Percentiles rank a stretch among this genome's conserved stretches.
phyloP scores from a whole-genome alignment of 1,140 invertebrate species.

The Araneus ventricosus region DNA sequence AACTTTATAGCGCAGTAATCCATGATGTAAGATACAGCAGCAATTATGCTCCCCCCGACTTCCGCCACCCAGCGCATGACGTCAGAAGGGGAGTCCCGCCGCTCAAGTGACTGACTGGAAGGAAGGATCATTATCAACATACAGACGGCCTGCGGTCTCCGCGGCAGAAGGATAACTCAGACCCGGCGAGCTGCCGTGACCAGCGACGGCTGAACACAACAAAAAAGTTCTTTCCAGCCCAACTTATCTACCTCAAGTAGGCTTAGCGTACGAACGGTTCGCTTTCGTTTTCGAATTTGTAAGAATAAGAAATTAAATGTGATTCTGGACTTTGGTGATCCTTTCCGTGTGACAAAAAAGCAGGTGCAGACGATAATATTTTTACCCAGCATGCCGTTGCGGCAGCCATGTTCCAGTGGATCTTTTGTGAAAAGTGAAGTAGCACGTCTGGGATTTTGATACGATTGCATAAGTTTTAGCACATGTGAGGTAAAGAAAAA shows the following conservation, averaged over 20 bases:
- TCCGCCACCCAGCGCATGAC: conserved; percentile 58
- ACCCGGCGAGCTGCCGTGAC: conserved; percentile 50
- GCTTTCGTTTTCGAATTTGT: conserved; percentile 23
- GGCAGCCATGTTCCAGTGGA: conserved; percentile 62
- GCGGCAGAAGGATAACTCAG: conserved; percentile 37
- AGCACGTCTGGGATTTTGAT: conserved; percentile 47
- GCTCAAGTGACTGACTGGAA: conserved; percentile 58
- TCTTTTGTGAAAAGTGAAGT: conserved; percentile 46
- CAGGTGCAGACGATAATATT: conserved; percentile 63
- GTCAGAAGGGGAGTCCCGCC: conserved; percentile 63
- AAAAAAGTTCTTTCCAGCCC: conserved; percentile 5
- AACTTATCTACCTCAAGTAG: conserved; percentile 67
- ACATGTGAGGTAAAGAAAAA: conserved; percentile 35
- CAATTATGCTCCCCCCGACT: conserved; percentile 1
- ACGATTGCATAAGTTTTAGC: neutral
- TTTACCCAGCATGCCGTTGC: conserved; percentile 69
- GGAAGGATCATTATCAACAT: conserved; percentile 60
- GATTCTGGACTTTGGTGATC: neutral
- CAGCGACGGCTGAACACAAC: conserved; percentile 15
- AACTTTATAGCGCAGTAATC: neutral
- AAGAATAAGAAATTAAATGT: neutral
- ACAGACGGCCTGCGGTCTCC: conserved; percentile 68
- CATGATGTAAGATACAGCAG: conserved; percentile 12
- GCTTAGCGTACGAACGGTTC: conserved; percentile 25
- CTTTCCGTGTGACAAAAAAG: neutral